These are phyloP conservation scores for Anniella stebbinsi DNA, from an alignment of 2,797 vertebrate genomes.

Conservation along the genomic window DNA sequence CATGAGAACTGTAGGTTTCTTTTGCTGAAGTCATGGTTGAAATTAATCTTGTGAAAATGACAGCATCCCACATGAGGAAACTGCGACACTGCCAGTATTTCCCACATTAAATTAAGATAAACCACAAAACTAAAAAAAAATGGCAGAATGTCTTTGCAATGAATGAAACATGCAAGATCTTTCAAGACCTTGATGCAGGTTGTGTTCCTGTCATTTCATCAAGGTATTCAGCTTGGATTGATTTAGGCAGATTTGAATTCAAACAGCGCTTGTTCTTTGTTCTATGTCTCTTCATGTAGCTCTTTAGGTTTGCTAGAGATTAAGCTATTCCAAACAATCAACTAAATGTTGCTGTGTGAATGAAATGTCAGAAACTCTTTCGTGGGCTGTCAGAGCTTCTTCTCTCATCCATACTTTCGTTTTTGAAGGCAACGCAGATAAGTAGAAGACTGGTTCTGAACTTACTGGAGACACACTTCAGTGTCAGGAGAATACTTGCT, in stretches of 20 bases:
- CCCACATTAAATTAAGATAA: slow-evolving; percentile 31
- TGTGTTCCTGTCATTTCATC: slow-evolving; percentile 24
- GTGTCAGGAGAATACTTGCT: accelerated
- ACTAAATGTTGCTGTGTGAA: background rate
- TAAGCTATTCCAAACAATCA: slow-evolving; percentile 22
- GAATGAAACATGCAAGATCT: slow-evolving; percentile 28
- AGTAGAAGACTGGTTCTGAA: slow-evolving; percentile 31
- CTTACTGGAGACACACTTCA: background rate
- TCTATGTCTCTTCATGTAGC: background rate
- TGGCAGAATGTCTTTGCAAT: slow-evolving; percentile 39
- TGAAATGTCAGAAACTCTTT: slow-evolving; percentile 47
- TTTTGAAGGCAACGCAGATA: slow-evolving; percentile 26
- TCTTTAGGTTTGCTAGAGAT: slow-evolving; percentile 14
- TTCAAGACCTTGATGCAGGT: background rate
- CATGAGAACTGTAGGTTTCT: background rate
- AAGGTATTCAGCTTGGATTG: slow-evolving; percentile 12
- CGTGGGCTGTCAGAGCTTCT: slow-evolving; percentile 23
- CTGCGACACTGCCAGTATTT: background rate
- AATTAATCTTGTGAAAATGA: background rate
- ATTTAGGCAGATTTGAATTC: slow-evolving; percentile 32
- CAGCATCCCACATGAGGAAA: background rate
- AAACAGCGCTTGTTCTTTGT: slow-evolving; percentile 37
- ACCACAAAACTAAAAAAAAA: slow-evolving; percentile 17
- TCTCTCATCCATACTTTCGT: slow-evolving; percentile 40
- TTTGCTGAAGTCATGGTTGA: background rate